phyloP scores from a whole-genome alignment of 2,113 vertebrate species.

The western clawed frog (Xenopus tropicalis) region UCB_Xtro_10.0 CM004446.2:143114501-143115000 shows the following conservation, averaged over 20 bases:
- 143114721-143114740: too few species aligned
- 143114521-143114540: slow-evolving; percentile 85
- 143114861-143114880: slow-evolving; percentile 9
- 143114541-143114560: slow-evolving; percentile 21
- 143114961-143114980: slow-evolving; percentile 9
- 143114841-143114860: slow-evolving; percentile 8
- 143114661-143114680: background rate
- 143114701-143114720: too few species aligned
- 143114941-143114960: slow-evolving; percentile 6
- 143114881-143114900: slow-evolving; percentile 44
- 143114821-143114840: slow-evolving; percentile 20
- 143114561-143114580: too few species aligned
- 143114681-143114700: too few species aligned
- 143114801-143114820: slow-evolving; percentile 20
- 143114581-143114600: too few species aligned
- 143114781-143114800: slow-evolving; percentile 8
- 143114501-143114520: slow-evolving; percentile 87
- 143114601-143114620: background rate
- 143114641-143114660: background rate
- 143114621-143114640: background rate
- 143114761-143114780: background rate
- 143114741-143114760: too few species aligned
- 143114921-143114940: slow-evolving; percentile 19
- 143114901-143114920: slow-evolving; percentile 39
- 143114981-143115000: slow-evolving; percentile 8